Percentiles rank a stretch among this genome's conserved stretches.
Conservation (phyloP, 1,140 invertebrate species). For the Dryas iulia region DNA sequence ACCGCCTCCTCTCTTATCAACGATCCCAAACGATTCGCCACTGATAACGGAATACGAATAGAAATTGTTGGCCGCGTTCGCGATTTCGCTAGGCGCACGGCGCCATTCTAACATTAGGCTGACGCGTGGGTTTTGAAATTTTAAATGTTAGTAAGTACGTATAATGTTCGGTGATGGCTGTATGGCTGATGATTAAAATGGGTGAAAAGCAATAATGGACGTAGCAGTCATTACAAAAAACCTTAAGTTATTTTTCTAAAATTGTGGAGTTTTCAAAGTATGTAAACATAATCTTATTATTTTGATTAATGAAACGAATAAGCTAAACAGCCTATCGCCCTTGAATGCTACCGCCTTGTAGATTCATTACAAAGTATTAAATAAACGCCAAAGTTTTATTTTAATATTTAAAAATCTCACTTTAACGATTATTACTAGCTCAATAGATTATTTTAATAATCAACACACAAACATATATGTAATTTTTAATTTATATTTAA, state of each 20-base stretch:
- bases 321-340: background rate
- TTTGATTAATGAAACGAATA: background rate
- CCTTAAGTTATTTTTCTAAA: no score
- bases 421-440: no score
- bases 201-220: no score
- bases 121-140: conserved; percentile 1
- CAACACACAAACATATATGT: no score
- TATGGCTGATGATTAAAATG: no score
- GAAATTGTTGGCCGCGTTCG: conserved; percentile 7
- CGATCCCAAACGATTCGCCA: conserved; percentile 33
- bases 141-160: background rate
- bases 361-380: background rate
- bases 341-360: background rate
- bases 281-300: background rate
- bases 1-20: conserved; percentile 29
- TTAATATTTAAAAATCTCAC: no score
- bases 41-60: conserved; percentile 32
- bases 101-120: conserved; percentile 15
- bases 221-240: no score
- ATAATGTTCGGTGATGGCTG: background rate
- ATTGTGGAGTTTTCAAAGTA: no score
- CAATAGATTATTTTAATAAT: no score
- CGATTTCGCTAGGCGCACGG: conserved; percentile 13
- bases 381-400: no score
- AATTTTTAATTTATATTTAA: background rate